phyloP scores from a whole-genome alignment of 2,888 invertebrate species.

The Cantharis lateralis region DNA sequence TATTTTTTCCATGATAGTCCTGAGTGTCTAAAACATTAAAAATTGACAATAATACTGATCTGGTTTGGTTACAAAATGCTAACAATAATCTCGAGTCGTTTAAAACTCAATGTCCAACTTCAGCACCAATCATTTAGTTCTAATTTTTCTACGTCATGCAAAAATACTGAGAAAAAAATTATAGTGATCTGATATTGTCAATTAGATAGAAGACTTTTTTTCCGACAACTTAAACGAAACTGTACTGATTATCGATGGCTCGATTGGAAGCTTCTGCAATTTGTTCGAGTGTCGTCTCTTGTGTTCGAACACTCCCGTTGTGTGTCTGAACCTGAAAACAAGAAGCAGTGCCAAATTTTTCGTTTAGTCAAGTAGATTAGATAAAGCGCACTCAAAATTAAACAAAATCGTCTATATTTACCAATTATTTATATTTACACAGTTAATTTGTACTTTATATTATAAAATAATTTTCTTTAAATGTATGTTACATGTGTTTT shows the following conservation, averaged over 20 bases:
- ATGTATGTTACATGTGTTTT: not conserved
- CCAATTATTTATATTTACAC: constrained; percentile 19
- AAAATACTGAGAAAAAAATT: not conserved
- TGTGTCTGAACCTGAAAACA: constrained; percentile 69
- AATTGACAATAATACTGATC: not conserved
- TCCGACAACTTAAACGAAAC: constrained; percentile 61
- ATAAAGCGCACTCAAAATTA: not conserved
- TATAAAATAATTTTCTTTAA: constrained; percentile 5
- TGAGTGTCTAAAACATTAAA: not conserved
- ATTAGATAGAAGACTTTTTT: not conserved
- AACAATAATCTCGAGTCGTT: not conserved
- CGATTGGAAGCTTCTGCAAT: constrained; percentile 59
- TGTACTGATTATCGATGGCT: constrained; percentile 86
- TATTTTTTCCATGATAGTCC: not conserved
- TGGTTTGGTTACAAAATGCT: not conserved
- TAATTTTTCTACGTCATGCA: not conserved
- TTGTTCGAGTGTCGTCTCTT: constrained; percentile 75
- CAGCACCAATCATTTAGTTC: not conserved
- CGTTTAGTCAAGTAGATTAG: not conserved
- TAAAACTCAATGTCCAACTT: not conserved
- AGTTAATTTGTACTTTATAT: constrained; percentile 21
- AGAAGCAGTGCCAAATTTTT: not conserved
- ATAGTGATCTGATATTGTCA: not conserved
- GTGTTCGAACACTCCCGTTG: constrained; percentile 80
- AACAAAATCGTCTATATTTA: not conserved